phyloP scores from a whole-genome alignment of 2,113 vertebrate genomes.

The Oryzias curvinotus region DNA sequence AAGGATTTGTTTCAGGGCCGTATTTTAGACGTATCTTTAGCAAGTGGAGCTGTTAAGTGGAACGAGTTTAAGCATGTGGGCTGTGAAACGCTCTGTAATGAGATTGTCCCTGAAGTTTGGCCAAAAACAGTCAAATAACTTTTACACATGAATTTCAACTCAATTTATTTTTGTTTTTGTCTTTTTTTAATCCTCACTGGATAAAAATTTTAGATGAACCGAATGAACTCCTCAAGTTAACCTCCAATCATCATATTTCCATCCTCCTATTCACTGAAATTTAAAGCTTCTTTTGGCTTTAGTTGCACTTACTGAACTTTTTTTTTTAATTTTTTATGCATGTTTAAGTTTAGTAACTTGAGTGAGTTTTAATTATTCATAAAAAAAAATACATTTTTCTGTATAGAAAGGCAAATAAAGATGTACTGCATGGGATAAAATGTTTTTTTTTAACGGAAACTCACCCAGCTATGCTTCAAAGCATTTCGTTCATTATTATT shows the following conservation, averaged over 20 bases:
- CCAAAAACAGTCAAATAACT: background rate
- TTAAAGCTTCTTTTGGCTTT: slow-evolving; percentile 12
- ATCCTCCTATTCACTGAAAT: too few species aligned
- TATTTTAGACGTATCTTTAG: background rate
- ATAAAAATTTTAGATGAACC: background rate
- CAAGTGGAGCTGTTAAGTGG: too few species aligned
- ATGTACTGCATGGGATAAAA: slow-evolving; percentile 16
- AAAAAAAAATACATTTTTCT: background rate
- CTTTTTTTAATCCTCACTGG: background rate
- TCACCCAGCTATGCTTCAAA: slow-evolving; percentile 1
- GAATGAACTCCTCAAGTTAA: too few species aligned
- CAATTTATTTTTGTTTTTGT: background rate
- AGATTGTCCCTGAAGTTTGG: slow-evolving; percentile 1
- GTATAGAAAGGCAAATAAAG: slow-evolving; percentile 32
- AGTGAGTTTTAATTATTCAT: background rate
- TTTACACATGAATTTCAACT: background rate
- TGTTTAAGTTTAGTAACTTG: background rate
- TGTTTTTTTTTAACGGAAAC: slow-evolving; percentile 13
- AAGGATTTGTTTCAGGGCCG: background rate
- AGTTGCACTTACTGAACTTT: slow-evolving; percentile 16
- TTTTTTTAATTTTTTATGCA: background rate
- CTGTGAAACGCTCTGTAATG: slow-evolving; percentile 2
- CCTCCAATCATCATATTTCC: too few species aligned
- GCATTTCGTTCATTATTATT: too few species aligned
- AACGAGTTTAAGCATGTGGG: background rate